Evolutionary conservation across 2,888 invertebrate species (phyloP).

Genomic region (Eucera pruinosa): DNA sequence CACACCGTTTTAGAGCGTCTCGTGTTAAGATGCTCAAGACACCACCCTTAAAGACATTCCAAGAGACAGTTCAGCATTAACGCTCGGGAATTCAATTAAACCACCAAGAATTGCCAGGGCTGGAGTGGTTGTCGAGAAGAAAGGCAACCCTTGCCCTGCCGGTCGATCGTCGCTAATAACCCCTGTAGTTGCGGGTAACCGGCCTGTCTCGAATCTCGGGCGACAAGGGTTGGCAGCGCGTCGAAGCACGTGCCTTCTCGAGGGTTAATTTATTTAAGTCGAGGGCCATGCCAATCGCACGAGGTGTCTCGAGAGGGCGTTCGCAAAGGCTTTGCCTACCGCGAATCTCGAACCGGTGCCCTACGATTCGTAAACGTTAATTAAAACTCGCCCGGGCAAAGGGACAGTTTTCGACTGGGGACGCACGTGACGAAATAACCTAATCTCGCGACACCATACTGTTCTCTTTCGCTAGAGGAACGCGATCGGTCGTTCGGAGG

Average conservation of each 20-base stretch:
- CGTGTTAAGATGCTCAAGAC: too few species aligned
- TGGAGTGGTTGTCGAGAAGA: neutral
- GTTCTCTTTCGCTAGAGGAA: neutral
- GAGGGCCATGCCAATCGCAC: slow-evolving; percentile 43
- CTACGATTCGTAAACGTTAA: slow-evolving; percentile 38
- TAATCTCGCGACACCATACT: slow-evolving; percentile 19
- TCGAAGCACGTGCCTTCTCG: slow-evolving; percentile 64
- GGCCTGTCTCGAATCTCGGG: slow-evolving; percentile 19
- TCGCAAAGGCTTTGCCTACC: neutral
- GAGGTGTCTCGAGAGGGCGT: slow-evolving; percentile 48
- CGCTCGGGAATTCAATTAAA: slow-evolving; percentile 44
- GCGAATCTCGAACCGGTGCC: neutral
- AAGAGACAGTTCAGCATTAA: slow-evolving; percentile 11
- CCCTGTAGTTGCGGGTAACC: slow-evolving; percentile 51
- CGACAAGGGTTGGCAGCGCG: slow-evolving; percentile 41
- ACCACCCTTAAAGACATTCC: neutral
- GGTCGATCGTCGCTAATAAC: slow-evolving; percentile 47
- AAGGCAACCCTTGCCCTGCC: slow-evolving; percentile 42
- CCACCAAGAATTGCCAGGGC: slow-evolving; percentile 17
- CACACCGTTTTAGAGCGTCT: too few species aligned
- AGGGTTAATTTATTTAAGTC: slow-evolving; percentile 70
- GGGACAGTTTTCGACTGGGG: neutral
- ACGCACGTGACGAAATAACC: slow-evolving; percentile 14
- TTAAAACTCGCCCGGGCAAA: slow-evolving; percentile 23
- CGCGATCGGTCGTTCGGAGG: neutral